These are phyloP conservation scores for Myotis yumanensis DNA, from an alignment of 2,113 vertebrate species.

Conservation along the genomic window DNA sequence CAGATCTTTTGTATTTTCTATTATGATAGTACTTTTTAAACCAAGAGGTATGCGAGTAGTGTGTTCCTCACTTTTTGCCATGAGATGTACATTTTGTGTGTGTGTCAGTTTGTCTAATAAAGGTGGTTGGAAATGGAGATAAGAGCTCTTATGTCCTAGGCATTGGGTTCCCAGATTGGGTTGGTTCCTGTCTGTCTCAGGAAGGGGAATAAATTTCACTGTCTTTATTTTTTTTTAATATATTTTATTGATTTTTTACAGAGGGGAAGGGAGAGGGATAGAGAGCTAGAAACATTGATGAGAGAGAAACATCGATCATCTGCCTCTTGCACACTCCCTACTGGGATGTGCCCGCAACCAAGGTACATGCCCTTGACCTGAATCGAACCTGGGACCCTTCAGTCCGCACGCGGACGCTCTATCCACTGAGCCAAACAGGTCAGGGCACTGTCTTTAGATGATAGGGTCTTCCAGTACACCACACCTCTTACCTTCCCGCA, in stretches of 20 bases:
- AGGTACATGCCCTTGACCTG: too few relatives aligned
- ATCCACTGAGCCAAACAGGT: too few relatives aligned
- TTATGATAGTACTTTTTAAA: not conserved
- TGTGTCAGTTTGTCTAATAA: constrained; percentile 23
- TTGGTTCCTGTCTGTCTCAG: not conserved
- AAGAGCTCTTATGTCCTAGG: not conserved
- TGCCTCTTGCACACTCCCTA: too few relatives aligned
- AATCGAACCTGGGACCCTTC: too few relatives aligned
- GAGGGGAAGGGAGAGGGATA: too few relatives aligned
- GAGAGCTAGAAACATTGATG: too few relatives aligned
- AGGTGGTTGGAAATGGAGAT: not conserved
- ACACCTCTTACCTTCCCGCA: not conserved
- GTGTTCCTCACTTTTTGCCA: not conserved
- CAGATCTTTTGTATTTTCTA: not conserved
- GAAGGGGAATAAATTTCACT: not conserved
- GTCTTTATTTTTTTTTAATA: not conserved
- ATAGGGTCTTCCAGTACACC: not conserved
- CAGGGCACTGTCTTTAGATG: not conserved
- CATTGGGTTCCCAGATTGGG: not conserved
- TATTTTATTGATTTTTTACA: too few relatives aligned
- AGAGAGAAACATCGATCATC: too few relatives aligned
- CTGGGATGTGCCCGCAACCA: too few relatives aligned
- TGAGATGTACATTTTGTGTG: constrained; percentile 31
- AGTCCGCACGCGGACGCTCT: too few relatives aligned
- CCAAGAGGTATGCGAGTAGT: not conserved